phyloP scores from a whole-genome alignment of 1,140 invertebrate genomes.

The Octopus sinensis region DNA sequence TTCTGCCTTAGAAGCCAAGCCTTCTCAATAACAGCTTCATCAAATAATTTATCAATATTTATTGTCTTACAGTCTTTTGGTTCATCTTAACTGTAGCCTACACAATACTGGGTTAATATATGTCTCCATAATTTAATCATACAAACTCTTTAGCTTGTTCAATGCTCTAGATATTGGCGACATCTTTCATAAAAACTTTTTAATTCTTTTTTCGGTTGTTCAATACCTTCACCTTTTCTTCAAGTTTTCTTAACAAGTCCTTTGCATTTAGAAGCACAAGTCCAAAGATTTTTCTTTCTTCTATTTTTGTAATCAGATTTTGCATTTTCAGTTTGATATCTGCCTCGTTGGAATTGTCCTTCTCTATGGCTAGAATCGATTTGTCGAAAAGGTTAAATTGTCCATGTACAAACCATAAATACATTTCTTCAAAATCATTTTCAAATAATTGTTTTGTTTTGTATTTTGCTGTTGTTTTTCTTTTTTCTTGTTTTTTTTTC shows the following conservation, averaged over 20 bases:
- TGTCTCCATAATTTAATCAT: neutral
- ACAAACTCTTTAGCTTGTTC: neutral
- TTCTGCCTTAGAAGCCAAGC: constrained; percentile 4
- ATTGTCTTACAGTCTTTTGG: neutral
- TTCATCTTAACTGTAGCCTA: constrained; percentile 1
- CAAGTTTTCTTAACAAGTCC: constrained; percentile 1
- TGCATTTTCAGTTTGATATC: constrained; percentile 8
- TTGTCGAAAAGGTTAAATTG: constrained; percentile 7
- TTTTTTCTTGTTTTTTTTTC: neutral
- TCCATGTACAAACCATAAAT: neutral
- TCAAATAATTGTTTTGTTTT: neutral
- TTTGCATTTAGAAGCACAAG: neutral
- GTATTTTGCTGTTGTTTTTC: too few species aligned
- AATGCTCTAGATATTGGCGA: neutral
- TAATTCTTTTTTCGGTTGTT: neutral
- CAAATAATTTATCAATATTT: neutral
- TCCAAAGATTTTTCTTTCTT: neutral
- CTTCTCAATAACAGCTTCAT: neutral
- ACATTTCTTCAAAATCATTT: neutral
- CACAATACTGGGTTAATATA: neutral
- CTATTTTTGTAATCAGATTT: neutral
- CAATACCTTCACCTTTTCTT: neutral
- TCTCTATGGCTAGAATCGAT: constrained; percentile 7
- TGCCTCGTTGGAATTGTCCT: neutral
- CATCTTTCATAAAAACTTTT: constrained; percentile 6